Percentiles rank a stretch among this genome's conserved stretches.
phyloP scores from a whole-genome alignment of 2,797 vertebrate species.

The Luscinia megarhynchos region DNA sequence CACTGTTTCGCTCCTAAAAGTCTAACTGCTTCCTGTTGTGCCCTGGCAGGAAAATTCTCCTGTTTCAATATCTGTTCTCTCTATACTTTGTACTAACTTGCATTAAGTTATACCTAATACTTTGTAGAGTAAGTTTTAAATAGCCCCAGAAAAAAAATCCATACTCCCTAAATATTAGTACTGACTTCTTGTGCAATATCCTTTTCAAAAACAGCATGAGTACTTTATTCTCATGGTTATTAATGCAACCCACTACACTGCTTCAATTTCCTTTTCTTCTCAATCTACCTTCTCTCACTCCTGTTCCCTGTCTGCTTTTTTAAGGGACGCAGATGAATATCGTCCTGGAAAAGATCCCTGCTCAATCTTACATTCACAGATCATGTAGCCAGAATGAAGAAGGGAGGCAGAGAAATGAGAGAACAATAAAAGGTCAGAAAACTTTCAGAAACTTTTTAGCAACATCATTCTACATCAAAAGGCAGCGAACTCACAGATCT shows the following conservation, averaged over 20 bases:
- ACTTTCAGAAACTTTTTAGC: not conserved
- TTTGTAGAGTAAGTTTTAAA: not conserved
- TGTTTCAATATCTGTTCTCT: not conserved
- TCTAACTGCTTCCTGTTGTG: not conserved
- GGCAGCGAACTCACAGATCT: not conserved
- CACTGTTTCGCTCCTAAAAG: not conserved
- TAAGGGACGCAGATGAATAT: not conserved
- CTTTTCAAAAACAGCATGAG: not conserved
- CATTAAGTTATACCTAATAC: not conserved
- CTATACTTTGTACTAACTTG: not conserved
- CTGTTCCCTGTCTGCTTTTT: not conserved
- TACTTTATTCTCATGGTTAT: not conserved
- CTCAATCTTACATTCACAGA: not conserved
- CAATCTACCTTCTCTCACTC: not conserved
- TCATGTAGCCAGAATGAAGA: not conserved
- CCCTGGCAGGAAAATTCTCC: not conserved
- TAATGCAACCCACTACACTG: not conserved
- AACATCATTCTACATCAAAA: not conserved
- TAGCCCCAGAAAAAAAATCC: not conserved
- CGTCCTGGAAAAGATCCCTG: not conserved
- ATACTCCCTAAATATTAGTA: not conserved
- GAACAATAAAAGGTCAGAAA: conserved; percentile 21
- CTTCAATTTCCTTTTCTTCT: not conserved
- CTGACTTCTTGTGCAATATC: not conserved
- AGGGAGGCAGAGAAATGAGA: not conserved